Conservation (phyloP, 2,888 invertebrate species). For the Xanthia icteritia region DNA sequence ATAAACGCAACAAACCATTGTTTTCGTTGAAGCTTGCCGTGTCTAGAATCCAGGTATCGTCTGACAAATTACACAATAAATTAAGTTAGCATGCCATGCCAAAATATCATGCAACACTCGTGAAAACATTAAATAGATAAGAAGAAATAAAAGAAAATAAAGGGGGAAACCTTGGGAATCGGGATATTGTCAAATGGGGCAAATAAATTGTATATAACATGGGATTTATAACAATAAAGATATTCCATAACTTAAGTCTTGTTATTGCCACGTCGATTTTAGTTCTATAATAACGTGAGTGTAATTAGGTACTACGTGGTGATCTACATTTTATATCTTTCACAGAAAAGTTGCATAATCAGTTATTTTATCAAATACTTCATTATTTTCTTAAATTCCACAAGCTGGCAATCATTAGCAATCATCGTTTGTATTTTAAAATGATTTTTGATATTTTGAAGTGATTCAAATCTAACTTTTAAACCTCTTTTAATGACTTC, state of each 20-base stretch:
- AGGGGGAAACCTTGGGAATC: slow-evolving; percentile 59
- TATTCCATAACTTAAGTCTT: slow-evolving; percentile 45
- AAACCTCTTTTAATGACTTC: neutral
- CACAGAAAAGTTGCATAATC: slow-evolving; percentile 45
- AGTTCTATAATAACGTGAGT: slow-evolving; percentile 64
- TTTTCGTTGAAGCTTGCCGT: slow-evolving; percentile 85
- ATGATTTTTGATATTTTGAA: neutral
- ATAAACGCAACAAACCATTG: slow-evolving; percentile 88
- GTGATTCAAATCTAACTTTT: neutral
- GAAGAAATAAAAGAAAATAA: slow-evolving; percentile 69
- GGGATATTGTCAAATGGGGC: slow-evolving; percentile 55
- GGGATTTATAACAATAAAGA: slow-evolving; percentile 51
- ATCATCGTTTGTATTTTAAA: neutral
- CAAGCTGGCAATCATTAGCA: neutral
- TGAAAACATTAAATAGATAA: slow-evolving; percentile 72
- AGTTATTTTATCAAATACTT: slow-evolving; percentile 24
- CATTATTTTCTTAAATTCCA: slow-evolving; percentile 32
- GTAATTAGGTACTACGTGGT: slow-evolving; percentile 64
- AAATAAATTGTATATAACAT: slow-evolving; percentile 62
- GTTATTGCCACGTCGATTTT: slow-evolving; percentile 65
- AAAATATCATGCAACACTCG: slow-evolving; percentile 85
- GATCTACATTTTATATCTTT: slow-evolving; percentile 63
- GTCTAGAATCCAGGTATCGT: slow-evolving; percentile 90
- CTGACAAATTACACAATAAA: slow-evolving; percentile 89
- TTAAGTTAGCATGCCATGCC: slow-evolving; percentile 89